A percentile compares a stretch with the other conserved stretches of the same genome.
phyloP scores from a whole-genome alignment of 2,888 invertebrate genomes.

The Sphaerophoria taeniata region DNA sequence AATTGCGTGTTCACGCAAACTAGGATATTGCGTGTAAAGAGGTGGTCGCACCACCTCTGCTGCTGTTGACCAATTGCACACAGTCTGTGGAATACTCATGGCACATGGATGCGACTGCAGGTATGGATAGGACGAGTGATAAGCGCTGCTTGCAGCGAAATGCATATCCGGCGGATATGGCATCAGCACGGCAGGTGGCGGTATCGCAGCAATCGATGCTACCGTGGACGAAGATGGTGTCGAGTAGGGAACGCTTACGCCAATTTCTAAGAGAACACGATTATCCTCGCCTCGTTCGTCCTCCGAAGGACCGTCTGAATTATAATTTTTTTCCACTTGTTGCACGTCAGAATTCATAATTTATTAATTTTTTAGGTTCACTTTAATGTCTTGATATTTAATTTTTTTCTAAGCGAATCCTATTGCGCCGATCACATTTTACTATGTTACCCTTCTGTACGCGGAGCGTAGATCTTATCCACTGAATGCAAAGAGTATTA shows the following conservation, averaged over 20 bases:
- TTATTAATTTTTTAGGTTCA: not conserved
- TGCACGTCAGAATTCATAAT: constrained; percentile 55
- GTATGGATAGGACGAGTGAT: constrained; percentile 52
- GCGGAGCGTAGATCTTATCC: constrained; percentile 51
- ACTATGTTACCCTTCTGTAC: constrained; percentile 41
- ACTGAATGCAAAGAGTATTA: constrained; percentile 52
- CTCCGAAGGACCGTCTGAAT: constrained; percentile 59
- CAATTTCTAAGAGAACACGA: constrained; percentile 67
- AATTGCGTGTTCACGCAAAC: constrained; percentile 77
- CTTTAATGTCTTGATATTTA: constrained; percentile 22
- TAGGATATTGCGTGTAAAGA: constrained; percentile 49
- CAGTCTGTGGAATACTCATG: constrained; percentile 79
- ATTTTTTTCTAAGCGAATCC: not conserved
- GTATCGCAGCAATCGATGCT: constrained; percentile 35
- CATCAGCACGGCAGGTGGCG: constrained; percentile 44
- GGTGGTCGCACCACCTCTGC: constrained; percentile 79
- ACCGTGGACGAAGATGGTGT: not conserved
- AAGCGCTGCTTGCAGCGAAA: constrained; percentile 31
- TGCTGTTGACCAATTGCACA: constrained; percentile 78
- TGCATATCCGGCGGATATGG: constrained; percentile 55
- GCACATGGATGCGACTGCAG: constrained; percentile 73
- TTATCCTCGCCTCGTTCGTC: constrained; percentile 55
- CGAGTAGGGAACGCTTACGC: constrained; percentile 43
- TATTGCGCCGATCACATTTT: constrained; percentile 35
- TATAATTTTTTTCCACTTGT: constrained; percentile 45